Conservation (phyloP, 2,888 invertebrate genomes). For the Zhuqinia jingwanae region DNA sequence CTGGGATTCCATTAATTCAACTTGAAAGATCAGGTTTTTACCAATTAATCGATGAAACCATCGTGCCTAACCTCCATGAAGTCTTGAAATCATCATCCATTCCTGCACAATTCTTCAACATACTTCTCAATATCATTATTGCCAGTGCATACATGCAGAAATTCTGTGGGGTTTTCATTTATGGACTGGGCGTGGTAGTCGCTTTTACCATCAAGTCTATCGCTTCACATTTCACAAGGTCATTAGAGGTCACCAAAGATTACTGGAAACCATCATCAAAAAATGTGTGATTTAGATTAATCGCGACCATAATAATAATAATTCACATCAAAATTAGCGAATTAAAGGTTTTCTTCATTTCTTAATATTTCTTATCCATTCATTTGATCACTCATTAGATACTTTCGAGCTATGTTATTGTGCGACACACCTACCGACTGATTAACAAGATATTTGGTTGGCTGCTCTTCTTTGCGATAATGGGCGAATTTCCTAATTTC, state of each 20-base stretch:
- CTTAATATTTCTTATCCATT: too few relatives aligned
- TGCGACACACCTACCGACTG: conserved; percentile 15
- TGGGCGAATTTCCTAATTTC: conserved; percentile 63
- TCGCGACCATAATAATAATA: neutral
- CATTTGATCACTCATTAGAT: conserved; percentile 34
- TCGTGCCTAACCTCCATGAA: neutral
- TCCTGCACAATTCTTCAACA: neutral
- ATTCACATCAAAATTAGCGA: neutral
- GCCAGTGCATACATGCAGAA: neutral
- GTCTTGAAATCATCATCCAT: neutral
- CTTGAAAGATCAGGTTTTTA: neutral
- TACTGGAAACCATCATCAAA: conserved; percentile 46
- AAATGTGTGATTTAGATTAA: conserved; percentile 16
- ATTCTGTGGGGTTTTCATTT: neutral
- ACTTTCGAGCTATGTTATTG: conserved; percentile 19
- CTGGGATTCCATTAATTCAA: neutral
- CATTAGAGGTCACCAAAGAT: neutral
- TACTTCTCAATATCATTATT: neutral
- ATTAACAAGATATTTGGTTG: conserved; percentile 55
- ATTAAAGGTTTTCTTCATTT: too few relatives aligned
- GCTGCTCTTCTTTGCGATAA: conserved; percentile 37
- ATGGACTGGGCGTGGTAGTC: conserved; percentile 1
- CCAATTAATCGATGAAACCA: neutral
- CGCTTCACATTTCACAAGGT: neutral
- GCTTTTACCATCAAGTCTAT: conserved; percentile 20